Base-by-base conservation (phyloP, 2,888 invertebrate genomes). In the Ellobium chinense region DNA sequence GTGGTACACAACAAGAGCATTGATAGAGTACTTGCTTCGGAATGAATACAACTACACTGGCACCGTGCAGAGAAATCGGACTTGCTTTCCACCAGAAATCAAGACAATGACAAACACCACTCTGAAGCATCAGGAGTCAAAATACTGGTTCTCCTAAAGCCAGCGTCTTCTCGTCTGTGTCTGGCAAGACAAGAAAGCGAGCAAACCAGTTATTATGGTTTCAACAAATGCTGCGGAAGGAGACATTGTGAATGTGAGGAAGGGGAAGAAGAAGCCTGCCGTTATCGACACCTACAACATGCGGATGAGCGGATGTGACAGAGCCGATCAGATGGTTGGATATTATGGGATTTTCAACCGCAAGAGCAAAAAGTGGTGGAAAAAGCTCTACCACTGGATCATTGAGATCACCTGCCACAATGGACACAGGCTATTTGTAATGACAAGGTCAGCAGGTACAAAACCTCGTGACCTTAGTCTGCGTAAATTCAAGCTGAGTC, bases 311-410 rank as follows among this genome's bases (percentile, higher is more conserved):
- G 68, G 37, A n/a, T 68, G 68, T 37, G 9, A 68, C 68, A 66
- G 34, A 12, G 36, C 7, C 7, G 66, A 34, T 37, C 39, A 68
- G 5, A n/a, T 73, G 60, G 31, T 58, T 9, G 60, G 34, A n/a
- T 73, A 73, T 31, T 29, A 73, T 58, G 36, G 73, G 21, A 29
- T 73, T 21, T 46, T 39, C 24, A 58, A 56, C 46, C 12, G 58
- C n/a, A 56, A 34, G 27, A 66, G 7, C 21, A 56, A 21, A 36
- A 62, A 75, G 37, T 75, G 74, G 74, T 75, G 74, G 74, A 63
- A 62, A 63, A 75, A 75, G 36, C 36, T 75, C 24, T 75, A 9
- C 29, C 36, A 75, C 39, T 75, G 74, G 74, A 9, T 63, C 14
- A 2, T 63, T 3, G 74, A 75, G 9, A 37, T 75, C 9, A 37